Evolutionary conservation across 2,888 invertebrate genomes (phyloP).

Genomic region (Stenodera caucasica): DNA sequence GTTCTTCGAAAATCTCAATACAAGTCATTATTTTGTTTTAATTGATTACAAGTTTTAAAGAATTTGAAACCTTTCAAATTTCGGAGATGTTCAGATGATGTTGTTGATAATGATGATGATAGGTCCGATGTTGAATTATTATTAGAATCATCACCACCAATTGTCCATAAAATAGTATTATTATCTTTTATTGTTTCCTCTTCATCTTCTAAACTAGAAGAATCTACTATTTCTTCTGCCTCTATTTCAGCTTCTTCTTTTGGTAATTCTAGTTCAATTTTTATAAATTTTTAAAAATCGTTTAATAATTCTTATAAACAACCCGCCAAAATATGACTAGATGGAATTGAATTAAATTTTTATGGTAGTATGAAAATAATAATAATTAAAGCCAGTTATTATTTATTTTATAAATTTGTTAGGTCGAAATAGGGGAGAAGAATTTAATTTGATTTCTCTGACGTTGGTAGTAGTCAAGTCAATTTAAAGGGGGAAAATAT

Average conservation of each 20-base stretch:
- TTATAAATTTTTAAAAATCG: too few species aligned
- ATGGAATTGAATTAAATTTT: too few species aligned
- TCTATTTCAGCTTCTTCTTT: conserved; percentile 25
- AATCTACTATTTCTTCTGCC: conserved; percentile 50
- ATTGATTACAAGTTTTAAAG: not conserved
- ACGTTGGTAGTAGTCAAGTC: not conserved
- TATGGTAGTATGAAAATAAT: too few species aligned
- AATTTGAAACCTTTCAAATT: conserved; percentile 42
- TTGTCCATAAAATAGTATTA: conserved; percentile 52
- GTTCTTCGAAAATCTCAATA: not conserved
- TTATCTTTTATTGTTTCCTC: conserved; percentile 62
- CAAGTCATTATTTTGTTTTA: not conserved
- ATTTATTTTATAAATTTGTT: not conserved
- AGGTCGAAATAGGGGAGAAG: not conserved
- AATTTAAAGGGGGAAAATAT: not conserved
- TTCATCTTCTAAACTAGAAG: conserved; percentile 61
- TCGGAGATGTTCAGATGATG: conserved; percentile 46
- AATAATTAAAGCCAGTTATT: not conserved
- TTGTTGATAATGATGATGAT: conserved; percentile 52
- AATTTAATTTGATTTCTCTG: not conserved
- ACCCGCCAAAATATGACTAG: conserved; percentile 5
- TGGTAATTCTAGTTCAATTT: too few species aligned
- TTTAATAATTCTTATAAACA: conserved; percentile 8
- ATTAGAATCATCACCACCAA: conserved; percentile 37
- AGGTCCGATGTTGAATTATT: conserved; percentile 53